A percentile compares a stretch with the other conserved stretches of the same genome.
phyloP scores from a whole-genome alignment of 2,888 invertebrate species.

The Linyphia triangularis region DNA sequence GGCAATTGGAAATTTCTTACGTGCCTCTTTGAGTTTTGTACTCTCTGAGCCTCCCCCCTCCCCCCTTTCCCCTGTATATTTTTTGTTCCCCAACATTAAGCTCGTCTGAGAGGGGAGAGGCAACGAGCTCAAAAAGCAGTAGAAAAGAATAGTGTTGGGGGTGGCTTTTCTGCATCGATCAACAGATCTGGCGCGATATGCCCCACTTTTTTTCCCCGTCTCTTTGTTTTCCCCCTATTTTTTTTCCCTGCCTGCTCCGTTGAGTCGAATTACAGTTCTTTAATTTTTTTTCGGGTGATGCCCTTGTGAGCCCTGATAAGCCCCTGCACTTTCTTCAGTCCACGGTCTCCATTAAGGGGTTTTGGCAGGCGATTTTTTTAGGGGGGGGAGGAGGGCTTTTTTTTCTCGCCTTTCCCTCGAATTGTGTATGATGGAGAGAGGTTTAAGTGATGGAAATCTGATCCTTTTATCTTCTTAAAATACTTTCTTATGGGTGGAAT shows the following conservation, averaged over 20 bases:
- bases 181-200: conserved; percentile 67
- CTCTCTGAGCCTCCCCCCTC: conserved; percentile 14
- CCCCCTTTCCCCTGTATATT: conserved; percentile 16
- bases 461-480: conserved; percentile 55
- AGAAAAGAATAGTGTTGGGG: conserved; percentile 51
- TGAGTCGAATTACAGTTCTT: conserved; percentile 70
- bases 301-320: conserved; percentile 45
- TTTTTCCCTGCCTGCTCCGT: conserved; percentile 48
- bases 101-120: conserved; percentile 20
- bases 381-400: too few relatives aligned
- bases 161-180: conserved; percentile 73
- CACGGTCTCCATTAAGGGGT: conserved; percentile 63
- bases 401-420: conserved; percentile 3
- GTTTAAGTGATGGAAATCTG: conserved; percentile 41
- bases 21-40: conserved; percentile 49
- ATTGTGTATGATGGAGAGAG: neutral
- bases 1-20: conserved; percentile 73
- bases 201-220: conserved; percentile 63
- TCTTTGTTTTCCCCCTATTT: conserved; percentile 62
- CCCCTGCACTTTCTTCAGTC: conserved; percentile 44
- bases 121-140: conserved; percentile 33
- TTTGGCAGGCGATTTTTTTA: conserved; percentile 1
- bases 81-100: conserved; percentile 65
- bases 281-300: conserved; percentile 38
- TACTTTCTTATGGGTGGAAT: neutral